Evolutionary conservation across 1,140 invertebrate species (phyloP).

Genomic region (Anadara kagoshimensis): DNA sequence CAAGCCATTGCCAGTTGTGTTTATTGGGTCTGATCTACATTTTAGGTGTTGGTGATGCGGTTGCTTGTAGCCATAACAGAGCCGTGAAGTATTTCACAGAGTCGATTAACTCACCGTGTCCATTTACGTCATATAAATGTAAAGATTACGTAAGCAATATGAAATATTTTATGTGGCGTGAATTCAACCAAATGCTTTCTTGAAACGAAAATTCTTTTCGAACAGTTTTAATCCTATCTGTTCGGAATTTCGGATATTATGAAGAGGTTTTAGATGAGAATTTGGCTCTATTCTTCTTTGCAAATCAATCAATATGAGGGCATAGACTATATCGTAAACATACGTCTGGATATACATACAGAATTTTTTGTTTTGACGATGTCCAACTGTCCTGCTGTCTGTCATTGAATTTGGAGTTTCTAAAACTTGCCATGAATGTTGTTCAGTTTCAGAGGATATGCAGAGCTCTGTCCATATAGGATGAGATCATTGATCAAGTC

Average conservation of each 20-base stretch:
- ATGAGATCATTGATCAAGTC: too few relatives aligned
- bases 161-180: background rate
- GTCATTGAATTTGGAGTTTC: too few relatives aligned
- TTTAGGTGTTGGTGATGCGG: conserved; percentile 57
- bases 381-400: too few relatives aligned
- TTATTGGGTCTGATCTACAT: too few relatives aligned
- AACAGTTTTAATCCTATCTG: background rate
- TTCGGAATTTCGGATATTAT: background rate
- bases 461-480: too few relatives aligned
- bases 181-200: background rate
- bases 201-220: background rate
- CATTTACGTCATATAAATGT: conserved; percentile 83
- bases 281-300: background rate
- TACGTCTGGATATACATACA: too few relatives aligned
- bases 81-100: conserved; percentile 92
- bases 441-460: too few relatives aligned
- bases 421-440: too few relatives aligned
- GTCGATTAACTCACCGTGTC: conserved; percentile 84
- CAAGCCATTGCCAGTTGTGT: too few relatives aligned
- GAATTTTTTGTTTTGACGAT: too few relatives aligned
- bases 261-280: background rate
- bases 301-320: too few relatives aligned
- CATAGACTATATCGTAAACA: too few relatives aligned
- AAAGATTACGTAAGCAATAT: conserved; percentile 68
- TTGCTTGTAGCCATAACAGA: conserved; percentile 89